phyloP scores from a whole-genome alignment of 2,113 vertebrate genomes.

The Lynx canadensis region DNA sequence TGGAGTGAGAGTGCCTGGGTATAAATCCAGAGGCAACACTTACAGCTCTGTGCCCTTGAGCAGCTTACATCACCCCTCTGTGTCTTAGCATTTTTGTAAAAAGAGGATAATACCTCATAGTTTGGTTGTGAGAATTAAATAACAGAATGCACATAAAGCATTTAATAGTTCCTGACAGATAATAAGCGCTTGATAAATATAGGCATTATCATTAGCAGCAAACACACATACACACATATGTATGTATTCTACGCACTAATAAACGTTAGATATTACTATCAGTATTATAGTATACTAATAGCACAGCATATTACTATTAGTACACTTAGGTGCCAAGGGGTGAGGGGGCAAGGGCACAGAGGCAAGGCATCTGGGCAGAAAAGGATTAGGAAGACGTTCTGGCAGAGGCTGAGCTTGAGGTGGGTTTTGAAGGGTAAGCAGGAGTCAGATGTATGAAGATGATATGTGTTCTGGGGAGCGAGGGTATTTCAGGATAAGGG shows the following conservation, averaged over 20 bases:
- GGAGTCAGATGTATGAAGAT: not conserved
- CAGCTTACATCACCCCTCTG: not conserved
- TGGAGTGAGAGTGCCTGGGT: not conserved
- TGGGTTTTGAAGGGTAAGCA: not conserved
- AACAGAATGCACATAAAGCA: not conserved
- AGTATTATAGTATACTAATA: not conserved
- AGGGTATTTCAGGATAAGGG: not conserved
- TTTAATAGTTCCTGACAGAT: not conserved
- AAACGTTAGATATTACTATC: not conserved
- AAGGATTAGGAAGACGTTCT: not conserved
- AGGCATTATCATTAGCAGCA: not conserved
- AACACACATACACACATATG: not conserved
- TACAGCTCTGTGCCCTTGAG: not conserved
- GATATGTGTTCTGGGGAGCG: no score
- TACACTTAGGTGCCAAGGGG: not conserved
- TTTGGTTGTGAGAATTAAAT: not conserved
- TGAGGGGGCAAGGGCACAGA: not conserved
- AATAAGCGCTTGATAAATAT: not conserved
- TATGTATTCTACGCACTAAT: not conserved
- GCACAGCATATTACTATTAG: not conserved
- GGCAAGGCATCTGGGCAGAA: not conserved
- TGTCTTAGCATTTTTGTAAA: not conserved
- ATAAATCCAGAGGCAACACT: not conserved
- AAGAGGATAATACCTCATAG: not conserved
- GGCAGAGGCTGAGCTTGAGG: not conserved